These are phyloP conservation scores for Cisticola juncidis DNA, from an alignment of 2,113 vertebrate species.

Conservation along the genomic window DNA sequence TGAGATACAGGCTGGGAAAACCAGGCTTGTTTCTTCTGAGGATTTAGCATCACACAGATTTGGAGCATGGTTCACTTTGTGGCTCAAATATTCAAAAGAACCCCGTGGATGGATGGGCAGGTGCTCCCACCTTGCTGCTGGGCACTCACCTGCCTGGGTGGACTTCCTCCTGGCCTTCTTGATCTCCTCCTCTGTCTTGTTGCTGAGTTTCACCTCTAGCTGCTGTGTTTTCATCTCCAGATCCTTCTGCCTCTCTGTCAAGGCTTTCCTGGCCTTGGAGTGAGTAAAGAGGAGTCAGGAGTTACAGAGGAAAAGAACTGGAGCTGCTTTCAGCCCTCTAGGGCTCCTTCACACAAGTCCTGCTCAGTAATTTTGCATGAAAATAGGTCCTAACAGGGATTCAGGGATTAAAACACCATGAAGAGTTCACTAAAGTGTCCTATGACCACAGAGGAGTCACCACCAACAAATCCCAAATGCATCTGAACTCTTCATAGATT, in stretches of 20 bases:
- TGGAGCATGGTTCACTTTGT: background rate
- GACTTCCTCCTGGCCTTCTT: constrained; percentile 97
- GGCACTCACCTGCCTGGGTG: constrained; percentile 91
- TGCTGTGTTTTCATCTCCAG: constrained; percentile 96
- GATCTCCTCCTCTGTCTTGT: constrained; percentile 96
- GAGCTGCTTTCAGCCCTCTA: background rate
- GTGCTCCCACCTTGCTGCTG: accelerated
- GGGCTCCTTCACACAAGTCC: background rate
- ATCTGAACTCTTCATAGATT: background rate
- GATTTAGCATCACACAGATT: background rate
- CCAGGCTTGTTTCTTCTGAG: background rate
- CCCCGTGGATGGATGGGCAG: background rate
- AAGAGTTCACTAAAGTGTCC: too few relatives aligned
- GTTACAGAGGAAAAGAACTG: background rate
- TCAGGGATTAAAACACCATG: too few relatives aligned
- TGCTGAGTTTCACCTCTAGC: constrained; percentile 93
- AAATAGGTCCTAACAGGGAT: background rate
- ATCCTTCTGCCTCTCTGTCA: constrained; percentile 94
- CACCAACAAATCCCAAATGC: background rate
- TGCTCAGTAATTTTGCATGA: background rate
- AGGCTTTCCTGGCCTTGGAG: constrained; percentile 87
- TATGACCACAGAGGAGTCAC: background rate
- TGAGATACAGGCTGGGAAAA: background rate
- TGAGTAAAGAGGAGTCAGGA: background rate
- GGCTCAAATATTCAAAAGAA: background rate